Evolutionary conservation across 2,113 vertebrate species (phyloP), one percentile per base, ranked within the genome.

Genomic region (Craseonycteris thonglongyai): DNA sequence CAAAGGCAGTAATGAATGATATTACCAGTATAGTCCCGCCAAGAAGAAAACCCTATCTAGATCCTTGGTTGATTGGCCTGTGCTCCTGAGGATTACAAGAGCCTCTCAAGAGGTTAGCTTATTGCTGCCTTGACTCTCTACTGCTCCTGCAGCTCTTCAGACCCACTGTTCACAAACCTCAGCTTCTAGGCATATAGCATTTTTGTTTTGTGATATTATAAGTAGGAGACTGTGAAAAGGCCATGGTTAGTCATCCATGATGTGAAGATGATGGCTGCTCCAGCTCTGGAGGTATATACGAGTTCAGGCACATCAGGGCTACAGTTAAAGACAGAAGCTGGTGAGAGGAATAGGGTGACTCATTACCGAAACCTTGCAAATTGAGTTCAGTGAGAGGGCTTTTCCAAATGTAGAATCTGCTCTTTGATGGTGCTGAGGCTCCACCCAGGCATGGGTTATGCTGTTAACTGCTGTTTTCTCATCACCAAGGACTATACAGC

Each of bases 341-440:
- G 19, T 94, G 88, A 59, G 51, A 72, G 82, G 71, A 74, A 68
- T 18, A 42, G 86, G 80, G 84, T 96, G 96, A 97, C 75, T 97
- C 96, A 97, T 71, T 22, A 1, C 54, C 0, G 15, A 94, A 94
- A 95, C 88, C 93, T 96, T 97, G 54, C 88, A 87, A 58, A 58
- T n/a, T 2, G 11, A 92, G 97, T 96, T 96, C 95, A 94, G 90
- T 94, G 96, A 96, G 92, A 97, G 80, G 66, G 49, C 85, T 92
- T 93, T 93, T 76, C 35, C 66, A 83, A 83, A 90, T 1, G n/a
- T 45, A 30, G 33, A 51, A 21, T 28, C 28, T 88, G 68, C 66
- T 92, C 68, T 71, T 35, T n/a, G 63, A 58, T 13, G 18, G 30
- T 56, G 40, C 63, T 19, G 10, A 66, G 69, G 10, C 18, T 45